Evolutionary conservation across 2,888 invertebrate species (phyloP), one percentile per base, ranked within the genome.

Genomic region (Limnephilus lunatus): DNA sequence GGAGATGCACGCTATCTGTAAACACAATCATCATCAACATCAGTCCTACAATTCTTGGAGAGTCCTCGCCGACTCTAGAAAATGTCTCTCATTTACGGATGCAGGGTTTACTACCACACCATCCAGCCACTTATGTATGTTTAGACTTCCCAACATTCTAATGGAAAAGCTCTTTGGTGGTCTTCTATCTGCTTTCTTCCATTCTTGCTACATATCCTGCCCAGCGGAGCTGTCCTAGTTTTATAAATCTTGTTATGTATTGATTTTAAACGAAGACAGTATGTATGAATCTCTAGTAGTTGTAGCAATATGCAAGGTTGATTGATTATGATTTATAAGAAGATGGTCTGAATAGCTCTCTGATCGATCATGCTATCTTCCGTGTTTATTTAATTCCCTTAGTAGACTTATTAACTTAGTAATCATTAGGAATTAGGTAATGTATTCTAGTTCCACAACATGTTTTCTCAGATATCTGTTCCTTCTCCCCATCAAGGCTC

Each of bases 1-100:
- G 0, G 99, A 99, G 94, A 99, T 98, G 94, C 99, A 99, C 1
- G 99, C 99, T 94, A 99, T 98, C 99, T 99, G 95, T 32, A 95
- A 95, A 93, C 81, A 68, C 7, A 25, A 68, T 19, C 7, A 25
- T 89, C 82, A 31, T n/a, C n/a, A 81, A 3, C 39, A 7, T 82
- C 32, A 82, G 30, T 82, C 14, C 12, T 82, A 82, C 31, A 19
- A 53, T 14, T n/a, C n/a, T n/a, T n/a, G n/a, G n/a, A n/a, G n/a
- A n/a, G n/a, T n/a, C n/a, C n/a, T n/a, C n/a, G n/a, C n/a, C n/a
- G n/a, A 15, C 31, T 30, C 11, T 82, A 81, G 32, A 88, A 82
- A 32, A 25, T 0, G 19, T 68, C 7, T 68, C 19, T 25, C 53
- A 19, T 7, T 68, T 68, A 68, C 3, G 19, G 25, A 53, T 68